These are phyloP conservation scores for Andrena praecox DNA, from an alignment of 2,888 invertebrate species.

Conservation along the genomic window DNA sequence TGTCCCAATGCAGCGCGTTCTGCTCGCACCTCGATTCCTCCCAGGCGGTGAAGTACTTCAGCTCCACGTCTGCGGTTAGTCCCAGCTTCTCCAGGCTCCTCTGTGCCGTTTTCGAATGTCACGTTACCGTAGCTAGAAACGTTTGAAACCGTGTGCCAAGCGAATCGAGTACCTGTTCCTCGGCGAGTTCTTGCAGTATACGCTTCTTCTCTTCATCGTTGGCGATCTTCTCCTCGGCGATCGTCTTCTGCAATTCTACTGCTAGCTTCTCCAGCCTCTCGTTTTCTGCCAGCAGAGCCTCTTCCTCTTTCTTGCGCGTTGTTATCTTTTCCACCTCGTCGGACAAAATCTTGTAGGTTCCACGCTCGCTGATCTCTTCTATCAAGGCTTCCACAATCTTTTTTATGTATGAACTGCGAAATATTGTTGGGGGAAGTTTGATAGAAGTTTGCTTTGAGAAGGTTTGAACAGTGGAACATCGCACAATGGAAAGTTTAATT, in stretches of 20 bases:
- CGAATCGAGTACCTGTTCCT: constrained; percentile 63
- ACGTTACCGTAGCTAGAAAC: constrained; percentile 27
- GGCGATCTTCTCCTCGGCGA: constrained; percentile 59
- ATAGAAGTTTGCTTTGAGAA: background rate
- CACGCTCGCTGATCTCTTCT: constrained; percentile 67
- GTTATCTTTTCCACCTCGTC: constrained; percentile 69
- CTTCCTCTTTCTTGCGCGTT: constrained; percentile 64
- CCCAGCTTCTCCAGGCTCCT: constrained; percentile 71
- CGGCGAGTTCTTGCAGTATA: constrained; percentile 63
- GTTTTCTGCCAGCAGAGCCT: constrained; percentile 61
- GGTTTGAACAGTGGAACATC: no score
- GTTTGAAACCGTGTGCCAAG: no score
- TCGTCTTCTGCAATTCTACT: constrained; percentile 56
- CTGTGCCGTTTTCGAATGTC: constrained; percentile 42
- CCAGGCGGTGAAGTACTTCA: constrained; percentile 78
- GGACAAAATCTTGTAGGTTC: constrained; percentile 71
- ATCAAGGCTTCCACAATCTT: constrained; percentile 71
- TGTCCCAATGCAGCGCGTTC: constrained; percentile 74
- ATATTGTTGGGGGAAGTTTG: background rate
- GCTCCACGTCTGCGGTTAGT: constrained; percentile 73
- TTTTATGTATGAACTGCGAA: constrained; percentile 69
- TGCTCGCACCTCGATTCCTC: constrained; percentile 84
- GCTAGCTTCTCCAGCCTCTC: constrained; percentile 58
- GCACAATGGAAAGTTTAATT: no score
- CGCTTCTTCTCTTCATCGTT: constrained; percentile 62